Evolutionary conservation across 1,140 invertebrate species (phyloP).

Genomic region (Drosophila prosaltans): DNA sequence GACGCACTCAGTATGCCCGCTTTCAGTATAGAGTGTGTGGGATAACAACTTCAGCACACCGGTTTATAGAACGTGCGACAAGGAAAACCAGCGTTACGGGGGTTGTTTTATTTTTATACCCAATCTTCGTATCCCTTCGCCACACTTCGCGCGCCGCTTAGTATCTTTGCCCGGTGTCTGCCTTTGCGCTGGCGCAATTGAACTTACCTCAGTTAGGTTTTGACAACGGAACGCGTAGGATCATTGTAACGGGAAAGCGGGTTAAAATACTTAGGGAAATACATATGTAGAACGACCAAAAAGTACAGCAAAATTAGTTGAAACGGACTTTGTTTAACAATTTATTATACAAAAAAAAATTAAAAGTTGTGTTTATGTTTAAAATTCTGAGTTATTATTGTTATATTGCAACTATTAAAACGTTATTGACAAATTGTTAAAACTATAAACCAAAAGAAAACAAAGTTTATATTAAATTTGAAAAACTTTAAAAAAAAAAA

Average conservation of each 20-base stretch:
- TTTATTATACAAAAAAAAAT: slow-evolving; percentile 35
- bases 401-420: slow-evolving; percentile 53
- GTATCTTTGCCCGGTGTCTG: slow-evolving; percentile 30
- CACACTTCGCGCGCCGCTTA: background rate
- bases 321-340: slow-evolving; percentile 65
- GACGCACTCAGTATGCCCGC: slow-evolving; percentile 4
- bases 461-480: background rate
- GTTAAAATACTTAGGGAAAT: slow-evolving; percentile 33
- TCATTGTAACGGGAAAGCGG: slow-evolving; percentile 59
- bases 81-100: slow-evolving; percentile 15
- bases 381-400: slow-evolving; percentile 74
- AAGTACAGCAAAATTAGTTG: slow-evolving; percentile 55
- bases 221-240: slow-evolving; percentile 77
- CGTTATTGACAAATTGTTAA: slow-evolving; percentile 36
- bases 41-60: background rate
- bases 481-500: background rate
- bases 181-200: slow-evolving; percentile 43
- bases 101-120: slow-evolving; percentile 48
- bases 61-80: background rate
- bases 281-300: slow-evolving; percentile 33
- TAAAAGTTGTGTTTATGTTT: slow-evolving; percentile 63
- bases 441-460: slow-evolving; percentile 14
- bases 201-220: slow-evolving; percentile 75
- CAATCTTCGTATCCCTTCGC: slow-evolving; percentile 8
- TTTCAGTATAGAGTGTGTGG: background rate